Evolutionary conservation across 2,797 vertebrate genomes (phyloP), one percentile per base, ranked within the genome.

Genomic region (Botia almorhae): DNA sequence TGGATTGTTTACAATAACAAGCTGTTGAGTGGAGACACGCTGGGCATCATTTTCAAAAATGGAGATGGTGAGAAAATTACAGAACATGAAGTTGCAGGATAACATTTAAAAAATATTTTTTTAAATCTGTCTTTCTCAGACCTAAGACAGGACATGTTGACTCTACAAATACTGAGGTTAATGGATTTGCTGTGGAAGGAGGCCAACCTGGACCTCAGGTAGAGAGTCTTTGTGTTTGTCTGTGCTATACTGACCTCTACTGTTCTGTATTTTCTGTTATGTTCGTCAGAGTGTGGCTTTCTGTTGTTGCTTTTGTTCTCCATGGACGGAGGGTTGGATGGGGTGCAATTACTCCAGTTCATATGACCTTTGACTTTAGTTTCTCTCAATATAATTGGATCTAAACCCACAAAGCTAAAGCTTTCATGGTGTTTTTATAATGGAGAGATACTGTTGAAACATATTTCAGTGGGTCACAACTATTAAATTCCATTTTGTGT

Each of bases 151-250:
- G 98, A 98, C 89, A 99, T 99, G 98, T 73, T 99, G 82, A 96
- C 96, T 0, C 96, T 99, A 26, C 98, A 99, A 86, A 97, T 99
- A 74, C 85, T 99, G 80, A 95, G 94, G 71, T 83, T 99, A 85
- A 99, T 99, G 98, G 98, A 99, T 90, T 89, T 96, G 64, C 95
- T 99, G 23, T 99, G 98, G 97, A 99, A 99, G 80, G 97, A 99
- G 89, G 96, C 95, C 7, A 96, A 93, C 85, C 90, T 99, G 72
- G 98, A 99, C 88, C 96, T 99, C 83, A 95, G 97, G 98, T 99
- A 87, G 23, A 46, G 61, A 53, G 60, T 2, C 65, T 29, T n/a
- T 69, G 13, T 67, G 46, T 65, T 55, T 56, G 5, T 50, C 69
- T 69, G 55, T 74, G 74, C 12, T 58, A 12, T 23, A 21, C 56